A percentile compares a stretch with the other conserved stretches of the same genome.
These are phyloP conservation scores for Zoanthus sociatus DNA, from an alignment of 92 coral and sea anemone genomes.

Conservation along the genomic window DNA sequence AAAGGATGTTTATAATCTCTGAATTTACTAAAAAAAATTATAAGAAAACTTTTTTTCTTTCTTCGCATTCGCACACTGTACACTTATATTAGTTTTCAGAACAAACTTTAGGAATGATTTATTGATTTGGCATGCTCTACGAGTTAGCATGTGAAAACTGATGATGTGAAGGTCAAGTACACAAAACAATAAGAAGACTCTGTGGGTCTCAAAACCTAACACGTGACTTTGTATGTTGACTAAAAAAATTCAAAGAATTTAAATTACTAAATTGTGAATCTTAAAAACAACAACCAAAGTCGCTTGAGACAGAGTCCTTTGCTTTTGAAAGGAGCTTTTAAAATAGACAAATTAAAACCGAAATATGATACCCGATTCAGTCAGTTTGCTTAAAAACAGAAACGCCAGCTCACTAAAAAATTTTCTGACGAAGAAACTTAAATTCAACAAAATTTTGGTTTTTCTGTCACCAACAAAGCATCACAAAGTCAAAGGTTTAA, in stretches of 20 bases:
- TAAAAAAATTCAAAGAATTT: constrained; percentile 26
- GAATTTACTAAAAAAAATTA: not conserved
- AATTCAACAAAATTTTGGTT: too few relatives aligned
- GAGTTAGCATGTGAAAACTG: constrained; percentile 2
- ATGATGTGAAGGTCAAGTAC: constrained; percentile 28
- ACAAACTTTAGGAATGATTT: not conserved
- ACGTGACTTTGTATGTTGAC: constrained; percentile 19
- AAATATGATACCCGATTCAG: constrained; percentile 13
- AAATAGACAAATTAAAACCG: constrained; percentile 18
- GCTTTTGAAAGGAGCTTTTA: constrained; percentile 3
- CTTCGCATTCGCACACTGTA: not conserved
- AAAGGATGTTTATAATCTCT: not conserved
- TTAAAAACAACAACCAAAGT: constrained; percentile 19
- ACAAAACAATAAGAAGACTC: not conserved
- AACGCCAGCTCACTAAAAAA: not conserved
- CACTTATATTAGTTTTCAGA: not conserved
- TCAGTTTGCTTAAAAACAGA: not conserved
- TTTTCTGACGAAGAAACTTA: not conserved
- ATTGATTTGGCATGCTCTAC: constrained; percentile 9
- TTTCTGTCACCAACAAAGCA: too few relatives aligned
- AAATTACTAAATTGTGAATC: not conserved
- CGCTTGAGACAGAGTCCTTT: constrained; percentile 10
- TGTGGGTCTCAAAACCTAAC: not conserved
- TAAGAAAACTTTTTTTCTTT: not conserved
- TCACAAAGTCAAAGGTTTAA: not conserved